A percentile compares a stretch with the other conserved stretches of the same genome.
Evolutionary conservation across 2,113 vertebrate genomes (phyloP).

Genomic region (Chloropsis hardwickii): DNA sequence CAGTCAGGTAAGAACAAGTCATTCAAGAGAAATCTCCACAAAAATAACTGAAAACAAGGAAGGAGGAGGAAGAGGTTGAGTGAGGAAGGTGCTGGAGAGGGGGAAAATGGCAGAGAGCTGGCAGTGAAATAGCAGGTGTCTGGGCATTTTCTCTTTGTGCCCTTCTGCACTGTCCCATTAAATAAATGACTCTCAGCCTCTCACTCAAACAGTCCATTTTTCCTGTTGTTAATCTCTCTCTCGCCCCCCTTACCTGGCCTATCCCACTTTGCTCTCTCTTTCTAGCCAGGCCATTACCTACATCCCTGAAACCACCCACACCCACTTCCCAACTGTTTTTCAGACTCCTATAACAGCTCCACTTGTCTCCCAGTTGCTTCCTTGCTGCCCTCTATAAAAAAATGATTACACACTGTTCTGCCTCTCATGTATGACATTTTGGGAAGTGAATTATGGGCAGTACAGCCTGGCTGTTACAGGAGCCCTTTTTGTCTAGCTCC

Average conservation of each 20-base stretch:
- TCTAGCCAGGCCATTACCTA: background rate
- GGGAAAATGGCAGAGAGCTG: background rate
- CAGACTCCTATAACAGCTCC: background rate
- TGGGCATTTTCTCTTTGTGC: background rate
- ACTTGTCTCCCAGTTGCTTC: background rate
- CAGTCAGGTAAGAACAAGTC: slow-evolving; percentile 75
- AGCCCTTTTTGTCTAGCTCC: background rate
- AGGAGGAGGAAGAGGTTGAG: background rate
- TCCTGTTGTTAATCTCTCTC: background rate
- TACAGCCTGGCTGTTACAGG: background rate
- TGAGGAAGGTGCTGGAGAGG: background rate
- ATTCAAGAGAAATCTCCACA: background rate
- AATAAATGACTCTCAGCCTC: background rate
- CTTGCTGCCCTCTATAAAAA: background rate
- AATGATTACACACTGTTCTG: background rate
- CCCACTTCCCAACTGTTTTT: background rate
- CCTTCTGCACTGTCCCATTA: background rate
- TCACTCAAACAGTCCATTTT: background rate
- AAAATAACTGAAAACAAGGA: background rate
- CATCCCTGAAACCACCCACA: background rate
- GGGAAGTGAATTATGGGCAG: background rate
- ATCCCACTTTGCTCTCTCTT: background rate
- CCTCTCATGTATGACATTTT: background rate
- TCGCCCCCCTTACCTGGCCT: background rate
- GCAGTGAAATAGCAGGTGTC: background rate